Evolutionary conservation across 2,888 invertebrate genomes (phyloP).

Genomic region (Trimorus sp.): DNA sequence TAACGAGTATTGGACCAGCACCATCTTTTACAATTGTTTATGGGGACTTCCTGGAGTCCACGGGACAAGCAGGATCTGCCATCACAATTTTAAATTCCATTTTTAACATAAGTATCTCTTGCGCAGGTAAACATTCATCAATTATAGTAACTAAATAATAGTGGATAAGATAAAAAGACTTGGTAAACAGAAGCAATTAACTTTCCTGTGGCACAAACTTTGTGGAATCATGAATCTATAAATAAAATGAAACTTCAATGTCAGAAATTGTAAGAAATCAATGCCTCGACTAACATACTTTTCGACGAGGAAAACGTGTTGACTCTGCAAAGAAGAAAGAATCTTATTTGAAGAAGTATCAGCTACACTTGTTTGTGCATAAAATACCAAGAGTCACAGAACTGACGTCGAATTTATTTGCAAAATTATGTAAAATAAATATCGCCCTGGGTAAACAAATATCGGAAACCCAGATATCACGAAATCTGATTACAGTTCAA

Average conservation of each 20-base stretch:
- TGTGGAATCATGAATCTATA: background rate
- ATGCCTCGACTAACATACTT: background rate
- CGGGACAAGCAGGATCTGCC: conserved; percentile 87
- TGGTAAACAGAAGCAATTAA: no score
- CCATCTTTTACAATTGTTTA: conserved; percentile 88
- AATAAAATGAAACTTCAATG: background rate
- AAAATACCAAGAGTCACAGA: conserved; percentile 18
- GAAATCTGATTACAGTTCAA: no score
- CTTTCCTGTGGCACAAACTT: no score
- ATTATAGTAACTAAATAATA: no score
- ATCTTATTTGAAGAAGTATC: conserved; percentile 32
- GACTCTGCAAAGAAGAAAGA: background rate
- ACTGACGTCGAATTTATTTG: conserved; percentile 34
- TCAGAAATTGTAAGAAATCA: background rate
- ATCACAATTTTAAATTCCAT: conserved; percentile 87
- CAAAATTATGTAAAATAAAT: conserved; percentile 33
- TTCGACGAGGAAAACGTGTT: background rate
- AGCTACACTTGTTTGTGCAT: conserved; percentile 12
- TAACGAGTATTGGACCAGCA: conserved; percentile 86
- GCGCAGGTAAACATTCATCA: conserved; percentile 83
- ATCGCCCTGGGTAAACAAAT: conserved; percentile 10
- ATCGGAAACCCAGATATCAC: background rate
- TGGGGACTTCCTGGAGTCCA: conserved; percentile 86
- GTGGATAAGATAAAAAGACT: no score
- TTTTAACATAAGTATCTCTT: conserved; percentile 85